Base-by-base conservation (phyloP, 2,113 vertebrate genomes). In the Peucedramus taeniatus region DNA sequence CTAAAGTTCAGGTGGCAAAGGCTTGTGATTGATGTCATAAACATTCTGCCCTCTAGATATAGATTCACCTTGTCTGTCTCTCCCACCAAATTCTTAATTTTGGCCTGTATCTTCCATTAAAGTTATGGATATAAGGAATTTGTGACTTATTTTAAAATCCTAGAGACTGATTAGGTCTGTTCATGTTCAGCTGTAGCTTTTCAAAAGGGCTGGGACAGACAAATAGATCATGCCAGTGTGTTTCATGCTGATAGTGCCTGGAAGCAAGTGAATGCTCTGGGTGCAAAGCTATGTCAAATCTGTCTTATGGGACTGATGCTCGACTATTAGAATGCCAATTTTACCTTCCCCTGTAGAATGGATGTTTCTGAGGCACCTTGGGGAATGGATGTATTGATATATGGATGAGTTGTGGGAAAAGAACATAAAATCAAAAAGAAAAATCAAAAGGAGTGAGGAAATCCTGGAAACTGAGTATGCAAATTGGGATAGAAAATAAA, bases 401-500 rank as follows among this genome's bases (percentile, higher is more conserved):
- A 70, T 63, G 35, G 27, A 70, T 89, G 37, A 70, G 35, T 28
- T 84, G 11, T 26, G n/a, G 54, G 47, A 71, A 79, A 83, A 89
- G 37, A 63, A 35, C 44, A 50, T 44, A 20, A 87, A 87, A 87
- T 61, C 4, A 45, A n/a, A 68, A 47, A 10, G 0, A 3, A 26
- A 40, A 15, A 27, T 21, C 13, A 26, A 9, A 49, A 23, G 5
- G 5, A 26, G 4, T 33, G 16, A 3, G 11, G 8, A 78, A 11
- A 57, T 72, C 8, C 8, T 40, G n/a, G 19, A 68, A 63, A 65
- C 1, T 11, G 57, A 64, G 37, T 21, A 6, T 40, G 22, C 6
- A 65, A 39, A 56, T 70, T 1, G 6, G 4, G 20, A 6, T 3
- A 0, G 11, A 30, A 30, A 54, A 54, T 3, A 5, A 35, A 45